Percentiles rank a stretch among this genome's conserved stretches.
These are phyloP conservation scores for Pygoscelis adeliae DNA, from an alignment of 2,113 vertebrate genomes.

Conservation along the genomic window DNA sequence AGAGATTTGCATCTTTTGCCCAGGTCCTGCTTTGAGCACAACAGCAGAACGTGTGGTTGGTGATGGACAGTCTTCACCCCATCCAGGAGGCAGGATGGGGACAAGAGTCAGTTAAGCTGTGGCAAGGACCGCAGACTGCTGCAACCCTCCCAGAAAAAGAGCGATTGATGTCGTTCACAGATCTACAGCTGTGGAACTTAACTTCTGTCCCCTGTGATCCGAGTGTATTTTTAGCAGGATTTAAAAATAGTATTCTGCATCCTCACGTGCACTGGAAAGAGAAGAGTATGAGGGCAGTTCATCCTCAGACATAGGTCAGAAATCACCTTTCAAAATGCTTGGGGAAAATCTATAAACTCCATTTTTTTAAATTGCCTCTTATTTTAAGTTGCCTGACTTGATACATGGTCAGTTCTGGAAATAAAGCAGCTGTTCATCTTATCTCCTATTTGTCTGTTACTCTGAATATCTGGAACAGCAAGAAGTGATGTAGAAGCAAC, in stretches of 20 bases:
- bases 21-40: not conserved
- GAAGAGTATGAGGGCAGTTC: not conserved
- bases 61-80: not conserved
- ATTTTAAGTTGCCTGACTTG: not conserved
- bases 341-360: not conserved
- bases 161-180: not conserved
- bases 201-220: not conserved
- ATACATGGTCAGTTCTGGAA: not conserved
- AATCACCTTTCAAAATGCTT: not conserved
- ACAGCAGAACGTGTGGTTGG: not conserved
- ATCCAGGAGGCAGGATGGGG: not conserved
- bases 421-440: not conserved
- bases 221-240: constrained; percentile 12
- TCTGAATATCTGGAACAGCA: not conserved
- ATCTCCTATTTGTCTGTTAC: not conserved
- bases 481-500: not conserved
- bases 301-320: not conserved
- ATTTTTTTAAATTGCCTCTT: not conserved
- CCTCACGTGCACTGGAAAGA: not conserved
- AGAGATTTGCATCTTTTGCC: not conserved
- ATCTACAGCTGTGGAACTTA: not conserved
- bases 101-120: not conserved
- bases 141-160: not conserved
- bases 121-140: not conserved
- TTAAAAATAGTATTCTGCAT: constrained; percentile 33